Percentiles rank a stretch among this genome's conserved stretches.
Evolutionary conservation across 2,113 vertebrate genomes (phyloP).

Genomic region (Varanus salvator): DNA sequence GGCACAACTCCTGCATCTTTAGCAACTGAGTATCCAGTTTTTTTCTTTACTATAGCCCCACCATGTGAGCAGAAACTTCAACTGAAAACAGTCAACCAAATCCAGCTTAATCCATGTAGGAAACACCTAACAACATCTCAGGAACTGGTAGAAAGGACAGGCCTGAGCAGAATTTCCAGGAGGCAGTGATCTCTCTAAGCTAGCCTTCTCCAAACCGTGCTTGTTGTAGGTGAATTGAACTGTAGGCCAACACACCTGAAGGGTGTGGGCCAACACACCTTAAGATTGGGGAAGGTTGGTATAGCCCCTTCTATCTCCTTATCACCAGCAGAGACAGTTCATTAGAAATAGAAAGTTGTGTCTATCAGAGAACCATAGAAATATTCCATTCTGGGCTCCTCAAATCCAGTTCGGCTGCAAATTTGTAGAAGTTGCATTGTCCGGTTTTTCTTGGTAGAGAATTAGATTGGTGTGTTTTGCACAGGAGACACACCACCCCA

Average conservation of each 20-base stretch:
- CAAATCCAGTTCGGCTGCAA: too few species aligned
- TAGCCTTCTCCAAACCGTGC: too few species aligned
- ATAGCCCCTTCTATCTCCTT: neutral
- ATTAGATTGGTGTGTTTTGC: neutral
- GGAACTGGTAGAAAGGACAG: neutral
- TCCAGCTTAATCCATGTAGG: neutral
- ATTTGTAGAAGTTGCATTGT: neutral
- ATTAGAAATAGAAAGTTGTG: too few species aligned
- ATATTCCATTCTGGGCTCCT: too few species aligned
- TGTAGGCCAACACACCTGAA: too few species aligned
- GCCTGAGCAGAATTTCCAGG: neutral
- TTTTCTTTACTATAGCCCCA: neutral
- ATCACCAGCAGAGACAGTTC: too few species aligned
- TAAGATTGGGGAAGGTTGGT: too few species aligned
- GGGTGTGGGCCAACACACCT: too few species aligned
- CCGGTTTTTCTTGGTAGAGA: neutral
- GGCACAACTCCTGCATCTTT: neutral
- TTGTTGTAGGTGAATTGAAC: too few species aligned
- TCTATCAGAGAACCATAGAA: too few species aligned
- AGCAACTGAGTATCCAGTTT: neutral
- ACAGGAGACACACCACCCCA: too few species aligned
- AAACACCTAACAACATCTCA: neutral
- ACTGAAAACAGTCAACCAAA: neutral
- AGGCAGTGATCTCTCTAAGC: too few species aligned
- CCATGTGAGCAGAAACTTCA: neutral